Conservation (phyloP, 1,140 invertebrate species). For the Sinonovacula constricta region DNA sequence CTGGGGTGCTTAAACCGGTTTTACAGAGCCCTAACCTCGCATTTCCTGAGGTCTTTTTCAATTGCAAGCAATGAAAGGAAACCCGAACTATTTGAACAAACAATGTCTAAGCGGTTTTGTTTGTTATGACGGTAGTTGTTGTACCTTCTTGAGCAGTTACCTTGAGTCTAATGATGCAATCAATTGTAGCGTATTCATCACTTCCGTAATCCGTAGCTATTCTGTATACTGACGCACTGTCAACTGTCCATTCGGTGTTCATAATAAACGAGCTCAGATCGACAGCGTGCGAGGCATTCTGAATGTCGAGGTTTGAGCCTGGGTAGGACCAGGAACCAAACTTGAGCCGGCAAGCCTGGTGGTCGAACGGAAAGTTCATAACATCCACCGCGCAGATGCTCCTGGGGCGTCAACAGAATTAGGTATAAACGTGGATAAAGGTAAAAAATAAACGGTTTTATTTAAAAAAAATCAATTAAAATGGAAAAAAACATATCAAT, state of each 20-base stretch:
- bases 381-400: slow-evolving; percentile 94
- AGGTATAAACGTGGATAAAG: too few relatives aligned
- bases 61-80: too few relatives aligned
- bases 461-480: too few relatives aligned
- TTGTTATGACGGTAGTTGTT: too few relatives aligned
- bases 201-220: slow-evolving; percentile 79
- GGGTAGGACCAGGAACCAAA: slow-evolving; percentile 74
- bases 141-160: too few relatives aligned
- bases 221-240: slow-evolving; percentile 72
- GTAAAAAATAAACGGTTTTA: too few relatives aligned
- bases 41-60: too few relatives aligned
- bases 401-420: slow-evolving; percentile 1
- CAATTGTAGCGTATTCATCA: slow-evolving; percentile 51
- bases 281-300: slow-evolving; percentile 79
- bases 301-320: slow-evolving; percentile 78
- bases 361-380: slow-evolving; percentile 86
- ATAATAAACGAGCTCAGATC: slow-evolving; percentile 81
- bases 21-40: too few relatives aligned
- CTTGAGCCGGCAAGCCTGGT: slow-evolving; percentile 83
- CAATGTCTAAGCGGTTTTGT: too few relatives aligned
- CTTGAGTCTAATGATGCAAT: not conserved
- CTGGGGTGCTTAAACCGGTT: too few relatives aligned
- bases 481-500: slow-evolving; percentile 36
- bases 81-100: too few relatives aligned
- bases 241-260: slow-evolving; percentile 82